phyloP scores from a whole-genome alignment of 2,797 vertebrate genomes.

The Rhinoraja longicauda region DNA sequence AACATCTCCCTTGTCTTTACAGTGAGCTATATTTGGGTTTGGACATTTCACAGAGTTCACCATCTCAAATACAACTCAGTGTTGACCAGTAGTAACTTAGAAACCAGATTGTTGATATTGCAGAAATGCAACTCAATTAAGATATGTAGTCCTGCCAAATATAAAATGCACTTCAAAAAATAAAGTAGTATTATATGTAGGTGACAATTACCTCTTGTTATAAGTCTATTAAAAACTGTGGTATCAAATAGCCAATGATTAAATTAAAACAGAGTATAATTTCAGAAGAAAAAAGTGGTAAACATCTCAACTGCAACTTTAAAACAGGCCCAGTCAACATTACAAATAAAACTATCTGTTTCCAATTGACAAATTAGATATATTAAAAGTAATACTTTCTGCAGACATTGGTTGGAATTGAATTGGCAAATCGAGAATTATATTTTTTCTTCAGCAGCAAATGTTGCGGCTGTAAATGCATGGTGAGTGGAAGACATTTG shows the following conservation, averaged over 20 bases:
- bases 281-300: background rate
- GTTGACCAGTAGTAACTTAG: background rate
- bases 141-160: background rate
- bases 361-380: background rate
- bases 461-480: too few species aligned
- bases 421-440: too few species aligned
- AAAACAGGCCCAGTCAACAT: background rate
- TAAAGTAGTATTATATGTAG: background rate
- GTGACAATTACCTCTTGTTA: background rate
- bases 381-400: too few species aligned
- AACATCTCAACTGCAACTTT: background rate
- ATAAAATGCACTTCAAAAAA: background rate
- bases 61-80: background rate
- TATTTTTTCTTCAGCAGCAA: too few species aligned
- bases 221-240: background rate
- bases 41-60: background rate
- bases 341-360: background rate
- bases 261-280: background rate
- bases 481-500: too few species aligned
- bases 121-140: background rate
- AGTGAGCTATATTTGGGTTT: background rate
- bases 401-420: too few species aligned
- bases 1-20: background rate
- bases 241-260: constrained; percentile 1
- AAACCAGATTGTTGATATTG: background rate